Evolutionary conservation across 1,140 invertebrate species (phyloP).

Genomic region (Melipona quadrifasciata): DNA sequence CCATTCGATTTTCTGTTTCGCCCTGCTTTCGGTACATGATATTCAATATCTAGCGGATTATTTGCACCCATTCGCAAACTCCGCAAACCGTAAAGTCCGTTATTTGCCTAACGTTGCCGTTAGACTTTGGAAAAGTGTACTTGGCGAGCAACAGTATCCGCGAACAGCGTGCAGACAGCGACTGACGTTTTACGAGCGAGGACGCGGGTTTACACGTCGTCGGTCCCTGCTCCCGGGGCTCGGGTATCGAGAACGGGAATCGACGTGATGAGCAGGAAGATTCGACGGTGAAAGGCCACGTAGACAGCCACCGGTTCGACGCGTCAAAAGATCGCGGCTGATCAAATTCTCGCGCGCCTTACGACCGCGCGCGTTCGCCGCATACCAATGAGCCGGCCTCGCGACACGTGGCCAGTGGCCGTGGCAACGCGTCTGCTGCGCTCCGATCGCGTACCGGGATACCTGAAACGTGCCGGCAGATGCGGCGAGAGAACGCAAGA

Average conservation of each 20-base stretch:
- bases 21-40: no score
- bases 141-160: no score
- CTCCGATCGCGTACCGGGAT: neutral
- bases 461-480: constrained; percentile 38
- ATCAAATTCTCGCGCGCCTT: constrained; percentile 29
- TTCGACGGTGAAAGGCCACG: neutral
- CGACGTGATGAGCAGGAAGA: neutral
- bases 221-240: neutral
- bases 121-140: no score
- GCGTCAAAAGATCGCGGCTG: constrained; percentile 3
- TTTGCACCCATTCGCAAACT: no score
- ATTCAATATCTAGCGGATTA: no score
- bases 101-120: no score
- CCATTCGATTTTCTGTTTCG: no score
- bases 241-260: neutral
- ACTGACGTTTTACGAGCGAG: no score
- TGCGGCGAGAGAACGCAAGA: constrained; percentile 14
- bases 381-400: constrained; percentile 31
- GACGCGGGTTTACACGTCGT: neutral
- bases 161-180: no score
- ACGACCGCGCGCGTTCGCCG: neutral
- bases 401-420: constrained; percentile 43
- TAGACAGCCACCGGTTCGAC: neutral
- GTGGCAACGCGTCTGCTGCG: neutral
- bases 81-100: no score